phyloP scores from a whole-genome alignment of 2,888 invertebrate species.

The Drosophila fulvimacula region DNA sequence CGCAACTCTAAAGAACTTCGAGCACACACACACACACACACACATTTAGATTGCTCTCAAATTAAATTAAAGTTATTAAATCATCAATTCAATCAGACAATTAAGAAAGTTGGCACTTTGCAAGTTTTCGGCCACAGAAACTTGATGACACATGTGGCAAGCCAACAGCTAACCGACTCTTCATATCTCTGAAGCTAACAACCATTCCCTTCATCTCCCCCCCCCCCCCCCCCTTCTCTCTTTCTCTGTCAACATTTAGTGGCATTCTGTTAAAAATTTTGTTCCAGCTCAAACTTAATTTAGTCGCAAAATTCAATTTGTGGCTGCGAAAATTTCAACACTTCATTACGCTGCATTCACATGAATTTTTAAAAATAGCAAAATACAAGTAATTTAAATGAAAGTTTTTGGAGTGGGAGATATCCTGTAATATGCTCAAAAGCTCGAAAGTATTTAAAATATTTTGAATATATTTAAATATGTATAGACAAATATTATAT shows the following conservation, averaged over 20 bases:
- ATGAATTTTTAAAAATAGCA: constrained; percentile 6
- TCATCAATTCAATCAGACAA: constrained; percentile 84
- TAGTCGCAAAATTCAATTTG: constrained; percentile 57
- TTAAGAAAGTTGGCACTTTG: constrained; percentile 78
- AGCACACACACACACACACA: constrained; percentile 16
- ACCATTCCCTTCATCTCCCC: background rate
- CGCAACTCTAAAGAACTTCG: constrained; percentile 46
- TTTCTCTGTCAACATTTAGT: constrained; percentile 41
- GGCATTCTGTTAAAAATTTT: constrained; percentile 45
- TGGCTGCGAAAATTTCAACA: constrained; percentile 45
- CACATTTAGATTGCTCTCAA: constrained; percentile 42
- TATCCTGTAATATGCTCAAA: background rate
- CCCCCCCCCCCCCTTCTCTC: no score
- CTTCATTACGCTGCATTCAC: constrained; percentile 26
- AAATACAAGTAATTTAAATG: background rate
- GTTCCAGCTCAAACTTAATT: constrained; percentile 61
- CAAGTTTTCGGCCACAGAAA: constrained; percentile 71
- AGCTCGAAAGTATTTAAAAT: no score
- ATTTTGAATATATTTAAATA: no score
- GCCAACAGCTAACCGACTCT: background rate
- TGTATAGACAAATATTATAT: no score
- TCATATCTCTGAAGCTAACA: background rate
- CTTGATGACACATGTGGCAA: constrained; percentile 65
- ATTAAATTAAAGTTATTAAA: constrained; percentile 84
- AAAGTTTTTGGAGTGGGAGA: background rate